Evolutionary conservation across 2,113 vertebrate genomes (phyloP), one percentile per base, ranked within the genome.

Genomic region (Stigmatopora nigra): DNA sequence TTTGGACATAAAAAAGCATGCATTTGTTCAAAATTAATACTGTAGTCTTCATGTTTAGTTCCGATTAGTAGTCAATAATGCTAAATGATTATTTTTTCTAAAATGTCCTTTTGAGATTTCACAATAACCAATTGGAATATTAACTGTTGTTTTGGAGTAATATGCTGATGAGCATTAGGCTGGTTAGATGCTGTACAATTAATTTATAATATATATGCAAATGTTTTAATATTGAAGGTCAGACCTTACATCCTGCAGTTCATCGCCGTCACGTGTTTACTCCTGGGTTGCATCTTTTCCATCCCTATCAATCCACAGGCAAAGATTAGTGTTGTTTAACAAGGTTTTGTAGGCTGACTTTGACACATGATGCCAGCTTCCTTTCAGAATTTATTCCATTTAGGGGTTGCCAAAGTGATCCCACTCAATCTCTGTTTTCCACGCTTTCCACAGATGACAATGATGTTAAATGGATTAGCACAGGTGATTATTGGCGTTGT

Each of bases 391-490:
- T 62, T 62, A 72, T 80, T 63, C 65, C 77, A 69, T 77, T 68
- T 68, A 69, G 65, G 45, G 69, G 17, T 10, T 64, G 72, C 73
- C 71, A 57, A 63, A 46, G 15, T 51, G 76, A 82, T 88, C 79
- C 78, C 75, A 64, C 69, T 75, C 77, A 72, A 80, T 81, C 75
- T 77, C 59, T 55, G n/a, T 14, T 65, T 68, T 75, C 72, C 46
- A 66, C 61, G 63, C 78, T 67, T n/a, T n/a, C n/a, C 68, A 61
- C 68, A 76, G 78, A 73, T 77, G 80, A 89, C 85, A 88, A 87
- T 87, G 72, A 49, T 80, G 77, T 78, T 88, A 88, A 87, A 86
- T 82, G 86, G 86, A 89, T 90, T 88, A 89, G 82, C 68, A 79
- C 69, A 83, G 84, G 77, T 81, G 76, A 90, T 90, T 86, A 87